These are phyloP conservation scores for Trilocha varians DNA, from an alignment of 2,888 invertebrate genomes.

Conservation along the genomic window DNA sequence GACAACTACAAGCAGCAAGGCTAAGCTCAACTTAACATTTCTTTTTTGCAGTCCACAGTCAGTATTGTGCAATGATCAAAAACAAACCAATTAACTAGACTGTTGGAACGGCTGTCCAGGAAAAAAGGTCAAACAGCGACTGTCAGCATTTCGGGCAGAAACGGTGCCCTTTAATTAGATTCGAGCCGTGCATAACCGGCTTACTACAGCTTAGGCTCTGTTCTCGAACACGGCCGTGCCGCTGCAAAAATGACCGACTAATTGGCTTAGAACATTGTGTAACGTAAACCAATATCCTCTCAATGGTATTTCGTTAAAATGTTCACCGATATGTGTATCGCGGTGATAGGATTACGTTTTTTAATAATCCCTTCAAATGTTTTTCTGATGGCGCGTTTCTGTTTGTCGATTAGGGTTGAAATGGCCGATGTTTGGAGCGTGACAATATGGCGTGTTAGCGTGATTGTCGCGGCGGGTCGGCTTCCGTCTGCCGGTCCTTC, in stretches of 20 bases:
- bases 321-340: conserved; percentile 19
- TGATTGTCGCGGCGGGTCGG: conserved; percentile 37
- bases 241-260: conserved; percentile 69
- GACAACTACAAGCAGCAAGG: too few species aligned
- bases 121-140: conserved; percentile 54
- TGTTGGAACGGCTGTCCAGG: conserved; percentile 41
- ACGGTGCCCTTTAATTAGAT: conserved; percentile 69
- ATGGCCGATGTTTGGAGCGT: conserved; percentile 27
- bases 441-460: conserved; percentile 36
- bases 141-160: conserved; percentile 64
- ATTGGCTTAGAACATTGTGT: conserved; percentile 67
- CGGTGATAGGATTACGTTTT: conserved; percentile 12
- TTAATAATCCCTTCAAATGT: conserved; percentile 16
- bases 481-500: conserved; percentile 40
- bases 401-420: conserved; percentile 25
- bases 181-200: conserved; percentile 65
- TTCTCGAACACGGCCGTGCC: conserved; percentile 48
- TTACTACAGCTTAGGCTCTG: conserved; percentile 63
- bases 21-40: too few species aligned
- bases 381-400: conserved; percentile 15
- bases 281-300: conserved; percentile 59
- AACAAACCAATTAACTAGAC: conserved; percentile 52
- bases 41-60: too few species aligned
- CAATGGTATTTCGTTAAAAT: conserved; percentile 34
- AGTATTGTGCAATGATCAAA: conserved; percentile 26